phyloP scores from a whole-genome alignment of 2,888 invertebrate species.

The Uropetala carovei region DNA sequence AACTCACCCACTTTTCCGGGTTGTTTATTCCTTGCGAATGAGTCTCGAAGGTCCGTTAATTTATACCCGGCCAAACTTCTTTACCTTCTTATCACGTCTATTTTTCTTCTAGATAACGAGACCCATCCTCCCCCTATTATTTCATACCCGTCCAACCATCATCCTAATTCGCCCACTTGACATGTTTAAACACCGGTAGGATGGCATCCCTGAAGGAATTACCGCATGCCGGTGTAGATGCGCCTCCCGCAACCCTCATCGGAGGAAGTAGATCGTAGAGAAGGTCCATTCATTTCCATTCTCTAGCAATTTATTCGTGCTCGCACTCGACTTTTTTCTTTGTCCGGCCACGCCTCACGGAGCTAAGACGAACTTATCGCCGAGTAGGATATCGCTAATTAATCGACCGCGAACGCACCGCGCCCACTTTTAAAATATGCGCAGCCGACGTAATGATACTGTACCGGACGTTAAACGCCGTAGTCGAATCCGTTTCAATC shows the following conservation, averaged over 20 bases:
- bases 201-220: neutral
- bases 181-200: neutral
- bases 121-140: neutral
- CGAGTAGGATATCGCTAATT: neutral
- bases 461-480: too few relatives aligned
- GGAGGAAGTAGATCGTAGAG: neutral
- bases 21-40: neutral
- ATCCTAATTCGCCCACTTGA: neutral
- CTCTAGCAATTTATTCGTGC: neutral
- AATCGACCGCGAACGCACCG: neutral
- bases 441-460: neutral
- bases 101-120: neutral
- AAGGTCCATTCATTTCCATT: neutral
- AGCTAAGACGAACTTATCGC: neutral
- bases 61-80: neutral
- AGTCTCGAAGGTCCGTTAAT: neutral
- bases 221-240: slow-evolving; percentile 1
- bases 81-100: neutral
- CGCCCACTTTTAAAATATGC: neutral
- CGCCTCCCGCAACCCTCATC: neutral
- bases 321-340: too few relatives aligned
- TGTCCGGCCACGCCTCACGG: too few relatives aligned
- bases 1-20: too few relatives aligned
- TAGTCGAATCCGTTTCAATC: neutral
- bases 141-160: neutral